These are phyloP conservation scores for Atrichornis clamosus DNA, from an alignment of 2,113 vertebrate species.

Conservation along the genomic window DNA sequence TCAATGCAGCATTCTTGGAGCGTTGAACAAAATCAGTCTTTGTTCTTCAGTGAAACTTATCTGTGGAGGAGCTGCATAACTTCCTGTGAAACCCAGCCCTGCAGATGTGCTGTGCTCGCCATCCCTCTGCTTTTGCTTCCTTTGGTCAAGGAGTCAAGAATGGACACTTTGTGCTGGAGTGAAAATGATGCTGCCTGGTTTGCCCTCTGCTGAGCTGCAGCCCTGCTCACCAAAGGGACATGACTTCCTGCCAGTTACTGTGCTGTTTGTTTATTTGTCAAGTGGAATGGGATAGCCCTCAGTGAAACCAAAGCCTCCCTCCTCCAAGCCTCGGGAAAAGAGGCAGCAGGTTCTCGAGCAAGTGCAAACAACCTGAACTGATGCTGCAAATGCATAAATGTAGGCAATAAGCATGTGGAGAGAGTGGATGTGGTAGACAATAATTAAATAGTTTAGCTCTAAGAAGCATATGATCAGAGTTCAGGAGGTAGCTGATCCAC, in stretches of 20 bases:
- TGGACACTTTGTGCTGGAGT: conserved; percentile 71
- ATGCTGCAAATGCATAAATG: background rate
- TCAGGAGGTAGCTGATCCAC: background rate
- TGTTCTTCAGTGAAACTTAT: conserved; percentile 76
- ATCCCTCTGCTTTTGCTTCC: conserved; percentile 40
- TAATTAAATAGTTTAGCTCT: background rate
- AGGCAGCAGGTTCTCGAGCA: conserved; percentile 8
- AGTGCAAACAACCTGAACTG: background rate
- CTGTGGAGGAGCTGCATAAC: conserved; percentile 64
- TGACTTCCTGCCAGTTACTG: conserved; percentile 54
- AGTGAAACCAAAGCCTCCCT: background rate
- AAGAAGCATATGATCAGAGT: background rate
- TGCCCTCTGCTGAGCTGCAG: conserved; percentile 35
- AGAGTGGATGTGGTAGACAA: background rate
- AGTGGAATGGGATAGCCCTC: background rate
- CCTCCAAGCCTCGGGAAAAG: background rate
- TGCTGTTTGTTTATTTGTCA: conserved; percentile 62
- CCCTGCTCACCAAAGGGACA: conserved; percentile 19
- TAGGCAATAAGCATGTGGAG: background rate
- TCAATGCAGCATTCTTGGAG: conserved; percentile 64
- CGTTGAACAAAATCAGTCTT: conserved; percentile 72
- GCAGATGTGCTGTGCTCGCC: conserved; percentile 63
- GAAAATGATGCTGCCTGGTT: conserved; percentile 64
- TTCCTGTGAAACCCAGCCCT: conserved; percentile 73
- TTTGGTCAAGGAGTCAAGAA: conserved; percentile 69